Evolutionary conservation across 2,888 invertebrate species (phyloP), one percentile per base, ranked within the genome.

Genomic region (Ariolimax columbianus): DNA sequence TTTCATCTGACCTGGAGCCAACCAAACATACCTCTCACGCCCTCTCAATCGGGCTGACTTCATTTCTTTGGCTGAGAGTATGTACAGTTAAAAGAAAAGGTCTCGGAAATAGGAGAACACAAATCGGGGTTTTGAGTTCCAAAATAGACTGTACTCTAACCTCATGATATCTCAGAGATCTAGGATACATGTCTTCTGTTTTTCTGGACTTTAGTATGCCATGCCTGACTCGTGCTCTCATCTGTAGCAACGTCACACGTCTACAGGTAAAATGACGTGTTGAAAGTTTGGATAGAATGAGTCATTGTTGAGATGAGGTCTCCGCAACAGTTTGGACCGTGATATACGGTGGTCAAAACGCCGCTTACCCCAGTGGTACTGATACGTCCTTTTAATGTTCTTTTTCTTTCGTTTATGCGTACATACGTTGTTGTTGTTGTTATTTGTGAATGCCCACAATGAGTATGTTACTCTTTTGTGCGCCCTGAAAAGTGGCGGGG

Each of bases 141-240:
- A 30, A 77, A 77, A 77, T 77, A 77, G 51, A 77, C 9, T 33
- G 33, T 17, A 33, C 47, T 43, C 30, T 51, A 33, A 77, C 75
- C 75, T 30, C 33, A 30, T n/a, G n/a, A 14, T 77, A 30, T 30
- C 26, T 51, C n/a, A 33, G 51, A 77, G 51, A n/a, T 51, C 51
- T 19, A 33, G 1, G 70, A 6, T 30, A 14, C 14, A 14, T 38
- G 72, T 72, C 6, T 77, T 43, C 30, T 77, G 51, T 77, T 77
- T 43, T 43, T 23, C 26, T 40, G 43, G n/a, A n/a, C 73, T 73
- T 33, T 9, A 14, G 7, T 30, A 33, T 66, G n/a, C 59, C n/a
- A n/a, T 63, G 33, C 9, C 30, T 17, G 66, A 30, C 66, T 33
- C 30, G 30, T 30, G 6, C 11, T 33, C 66, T 33, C 0, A n/a